Percentiles rank a stretch among this genome's conserved stretches.
Conservation (phyloP, 2,113 vertebrate genomes). For the Chloroceryle aenea region DNA sequence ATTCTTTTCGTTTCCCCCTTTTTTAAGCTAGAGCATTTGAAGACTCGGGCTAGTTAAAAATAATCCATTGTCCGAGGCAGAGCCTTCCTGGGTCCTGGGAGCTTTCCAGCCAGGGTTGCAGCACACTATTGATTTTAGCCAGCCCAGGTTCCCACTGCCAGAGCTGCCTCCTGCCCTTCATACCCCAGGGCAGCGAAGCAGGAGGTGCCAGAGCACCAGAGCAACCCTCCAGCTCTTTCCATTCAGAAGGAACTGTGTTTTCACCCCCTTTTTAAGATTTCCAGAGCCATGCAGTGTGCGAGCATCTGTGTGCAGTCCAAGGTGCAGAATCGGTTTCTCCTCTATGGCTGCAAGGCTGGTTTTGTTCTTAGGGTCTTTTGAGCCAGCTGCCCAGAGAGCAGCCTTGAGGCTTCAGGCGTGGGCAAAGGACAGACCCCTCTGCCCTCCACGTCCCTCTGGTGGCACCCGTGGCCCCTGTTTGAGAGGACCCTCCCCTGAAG, state of each 20-base stretch:
- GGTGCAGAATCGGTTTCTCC: neutral
- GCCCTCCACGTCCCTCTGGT: accelerated
- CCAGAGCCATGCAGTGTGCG: neutral
- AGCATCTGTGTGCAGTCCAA: neutral
- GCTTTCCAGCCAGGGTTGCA: neutral
- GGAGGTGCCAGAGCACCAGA: neutral
- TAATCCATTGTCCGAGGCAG: neutral
- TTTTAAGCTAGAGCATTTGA: slow-evolving; percentile 6
- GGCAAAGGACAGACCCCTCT: neutral
- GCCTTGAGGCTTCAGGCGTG: neutral
- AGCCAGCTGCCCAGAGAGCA: accelerated
- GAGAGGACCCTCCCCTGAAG: neutral
- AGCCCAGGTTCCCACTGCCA: neutral
- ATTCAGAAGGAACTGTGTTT: neutral
- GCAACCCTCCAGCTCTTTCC: neutral
- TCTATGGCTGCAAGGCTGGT: neutral
- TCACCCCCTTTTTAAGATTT: neutral
- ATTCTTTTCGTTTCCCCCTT: neutral
- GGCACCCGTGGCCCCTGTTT: neutral
- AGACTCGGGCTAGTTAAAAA: slow-evolving; percentile 47
- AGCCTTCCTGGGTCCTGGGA: slow-evolving; percentile 6
- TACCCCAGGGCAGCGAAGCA: accelerated
- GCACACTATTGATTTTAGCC: neutral
- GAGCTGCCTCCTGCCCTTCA: neutral
- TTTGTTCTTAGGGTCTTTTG: accelerated